Conservation (phyloP, 1,140 invertebrate genomes). For the Campoletis sonorensis region DNA sequence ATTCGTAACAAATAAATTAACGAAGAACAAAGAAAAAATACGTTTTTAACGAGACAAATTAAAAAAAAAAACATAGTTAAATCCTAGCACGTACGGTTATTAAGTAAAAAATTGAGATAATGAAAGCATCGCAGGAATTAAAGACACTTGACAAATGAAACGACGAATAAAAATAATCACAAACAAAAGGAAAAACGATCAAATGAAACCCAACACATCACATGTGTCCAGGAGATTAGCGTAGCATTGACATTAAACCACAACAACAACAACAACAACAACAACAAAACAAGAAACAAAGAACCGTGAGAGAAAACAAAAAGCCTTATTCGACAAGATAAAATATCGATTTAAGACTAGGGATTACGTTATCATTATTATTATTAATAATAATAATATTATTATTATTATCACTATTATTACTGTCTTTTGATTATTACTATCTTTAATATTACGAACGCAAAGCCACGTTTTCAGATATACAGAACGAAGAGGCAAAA, state of each 20-base stretch:
- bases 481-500: constrained; percentile 34
- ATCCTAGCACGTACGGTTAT: constrained; percentile 50
- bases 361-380: constrained; percentile 52
- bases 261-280: constrained; percentile 23
- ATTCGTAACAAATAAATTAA: too few species aligned
- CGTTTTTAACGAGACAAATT: constrained; percentile 40
- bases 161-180: too few species aligned
- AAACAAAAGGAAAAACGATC: constrained; percentile 34
- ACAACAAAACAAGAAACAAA: constrained; percentile 29
- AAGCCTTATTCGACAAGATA: constrained; percentile 70
- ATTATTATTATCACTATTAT: constrained; percentile 60
- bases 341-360: constrained; percentile 63
- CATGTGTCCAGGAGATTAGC: constrained; percentile 46
- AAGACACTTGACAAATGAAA: constrained; percentile 32
- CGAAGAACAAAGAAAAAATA: constrained; percentile 42
- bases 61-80: constrained; percentile 62
- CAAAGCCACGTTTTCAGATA: constrained; percentile 51
- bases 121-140: constrained; percentile 46
- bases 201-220: background rate
- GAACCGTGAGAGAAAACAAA: constrained; percentile 56
- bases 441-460: constrained; percentile 49
- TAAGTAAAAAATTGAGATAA: constrained; percentile 52
- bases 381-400: constrained; percentile 7
- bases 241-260: constrained; percentile 34
- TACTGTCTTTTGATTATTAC: constrained; percentile 55